Evolutionary conservation across 2,797 vertebrate genomes (phyloP).

Genomic region (Pangasius mekongensis): DNA sequence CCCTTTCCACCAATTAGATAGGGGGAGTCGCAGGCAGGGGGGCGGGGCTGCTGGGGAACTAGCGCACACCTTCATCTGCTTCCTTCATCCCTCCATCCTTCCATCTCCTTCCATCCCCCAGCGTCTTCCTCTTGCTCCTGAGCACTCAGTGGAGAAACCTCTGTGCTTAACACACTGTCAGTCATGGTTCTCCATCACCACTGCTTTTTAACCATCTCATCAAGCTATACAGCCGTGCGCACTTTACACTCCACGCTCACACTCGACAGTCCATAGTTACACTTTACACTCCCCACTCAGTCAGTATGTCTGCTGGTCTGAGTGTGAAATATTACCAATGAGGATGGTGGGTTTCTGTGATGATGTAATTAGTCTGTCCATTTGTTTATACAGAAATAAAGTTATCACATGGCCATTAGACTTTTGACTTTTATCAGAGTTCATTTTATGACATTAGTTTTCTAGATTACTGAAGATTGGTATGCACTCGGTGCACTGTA

Average conservation of each 20-base stretch:
- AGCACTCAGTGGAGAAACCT: conserved; percentile 64
- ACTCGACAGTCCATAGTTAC: neutral
- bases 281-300: neutral
- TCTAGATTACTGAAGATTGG: no score
- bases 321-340: neutral
- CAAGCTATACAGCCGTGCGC: neutral
- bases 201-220: conserved; percentile 10
- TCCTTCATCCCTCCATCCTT: conserved; percentile 56
- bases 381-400: neutral
- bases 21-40: conserved; percentile 67
- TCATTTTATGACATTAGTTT: neutral
- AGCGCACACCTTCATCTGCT: conserved; percentile 74
- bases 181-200: conserved; percentile 37
- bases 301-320: neutral
- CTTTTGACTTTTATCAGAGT: neutral
- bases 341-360: neutral
- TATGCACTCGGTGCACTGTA: no score
- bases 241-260: neutral
- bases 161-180: conserved; percentile 57
- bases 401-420: neutral
- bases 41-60: conserved; percentile 68
- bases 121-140: conserved; percentile 35
- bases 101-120: conserved; percentile 51
- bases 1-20: conserved; percentile 83
- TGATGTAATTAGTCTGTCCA: neutral